phyloP scores from a whole-genome alignment of 2,113 vertebrate genomes.

The Zapornia atra region DNA sequence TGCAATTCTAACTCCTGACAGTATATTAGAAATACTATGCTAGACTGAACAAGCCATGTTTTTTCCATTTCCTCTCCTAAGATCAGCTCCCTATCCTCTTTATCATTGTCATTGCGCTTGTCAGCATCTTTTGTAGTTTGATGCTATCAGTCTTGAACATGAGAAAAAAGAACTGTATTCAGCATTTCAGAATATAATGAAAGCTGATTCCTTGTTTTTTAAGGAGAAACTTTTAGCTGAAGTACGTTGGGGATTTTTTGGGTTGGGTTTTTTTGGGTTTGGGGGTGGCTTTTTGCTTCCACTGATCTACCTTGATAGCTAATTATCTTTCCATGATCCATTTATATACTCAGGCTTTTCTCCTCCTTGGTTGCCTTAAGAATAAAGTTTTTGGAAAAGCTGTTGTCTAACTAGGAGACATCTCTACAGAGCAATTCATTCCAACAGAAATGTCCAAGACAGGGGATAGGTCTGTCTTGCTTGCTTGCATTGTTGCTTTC shows the following conservation, averaged over 20 bases:
- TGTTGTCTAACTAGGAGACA: neutral
- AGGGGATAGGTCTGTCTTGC: neutral
- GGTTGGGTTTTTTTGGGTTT: too few relatives aligned
- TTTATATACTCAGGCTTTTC: neutral
- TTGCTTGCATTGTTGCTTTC: neutral
- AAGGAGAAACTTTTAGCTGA: neutral
- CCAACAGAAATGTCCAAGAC: neutral
- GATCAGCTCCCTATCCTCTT: neutral
- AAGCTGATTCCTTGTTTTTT: neutral
- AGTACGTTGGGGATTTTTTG: neutral
- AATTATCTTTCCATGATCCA: neutral
- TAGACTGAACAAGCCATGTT: neutral
- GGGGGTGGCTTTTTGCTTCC: neutral
- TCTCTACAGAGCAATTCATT: neutral
- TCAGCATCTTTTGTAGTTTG: slow-evolving; percentile 20
- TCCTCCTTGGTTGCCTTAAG: neutral
- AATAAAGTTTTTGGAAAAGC: neutral
- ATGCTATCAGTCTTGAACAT: neutral
- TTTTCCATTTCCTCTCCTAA: neutral
- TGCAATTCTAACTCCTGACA: neutral
- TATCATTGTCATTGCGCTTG: neutral
- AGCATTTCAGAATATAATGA: neutral
- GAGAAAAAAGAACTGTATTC: neutral
- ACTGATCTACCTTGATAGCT: neutral
- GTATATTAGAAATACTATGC: neutral